Evolutionary conservation across 2,113 vertebrate genomes (phyloP).

Genomic region (Corapipo altera): DNA sequence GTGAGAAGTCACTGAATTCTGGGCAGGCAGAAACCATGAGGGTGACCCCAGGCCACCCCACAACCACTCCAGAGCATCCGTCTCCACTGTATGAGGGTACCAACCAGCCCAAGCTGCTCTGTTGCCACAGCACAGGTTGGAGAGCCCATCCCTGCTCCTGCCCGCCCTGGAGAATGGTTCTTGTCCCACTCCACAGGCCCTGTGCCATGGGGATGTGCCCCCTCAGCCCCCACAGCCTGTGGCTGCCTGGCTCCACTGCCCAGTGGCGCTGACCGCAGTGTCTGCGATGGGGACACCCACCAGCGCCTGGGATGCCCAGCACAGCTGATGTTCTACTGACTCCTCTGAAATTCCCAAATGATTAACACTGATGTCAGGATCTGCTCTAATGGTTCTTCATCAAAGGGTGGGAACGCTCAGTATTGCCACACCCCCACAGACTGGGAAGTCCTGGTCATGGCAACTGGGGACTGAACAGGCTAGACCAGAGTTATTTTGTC

Average conservation of each 20-base stretch:
- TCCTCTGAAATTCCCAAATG: not conserved
- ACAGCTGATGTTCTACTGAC: not conserved
- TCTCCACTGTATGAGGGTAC: not conserved
- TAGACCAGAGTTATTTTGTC: not conserved
- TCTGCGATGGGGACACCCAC: not conserved
- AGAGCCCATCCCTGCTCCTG: accelerated
- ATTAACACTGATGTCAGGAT: not conserved
- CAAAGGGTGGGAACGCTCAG: accelerated
- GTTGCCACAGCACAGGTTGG: accelerated
- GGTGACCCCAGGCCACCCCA: not conserved
- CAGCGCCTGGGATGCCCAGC: accelerated
- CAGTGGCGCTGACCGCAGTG: accelerated
- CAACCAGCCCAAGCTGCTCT: accelerated
- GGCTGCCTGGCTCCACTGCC: accelerated
- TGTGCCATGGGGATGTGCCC: accelerated
- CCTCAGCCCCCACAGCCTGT: accelerated
- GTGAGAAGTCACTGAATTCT: not conserved
- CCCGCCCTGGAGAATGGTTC: accelerated
- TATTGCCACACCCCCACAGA: not conserved
- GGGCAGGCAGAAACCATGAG: not conserved
- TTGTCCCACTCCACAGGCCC: accelerated
- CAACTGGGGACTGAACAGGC: not conserved
- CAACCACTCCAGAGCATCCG: accelerated
- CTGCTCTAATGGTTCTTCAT: not conserved
- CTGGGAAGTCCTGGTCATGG: not conserved